Evolutionary conservation across 2,113 vertebrate genomes (phyloP).

Genomic region (Lycaon pictus): DNA sequence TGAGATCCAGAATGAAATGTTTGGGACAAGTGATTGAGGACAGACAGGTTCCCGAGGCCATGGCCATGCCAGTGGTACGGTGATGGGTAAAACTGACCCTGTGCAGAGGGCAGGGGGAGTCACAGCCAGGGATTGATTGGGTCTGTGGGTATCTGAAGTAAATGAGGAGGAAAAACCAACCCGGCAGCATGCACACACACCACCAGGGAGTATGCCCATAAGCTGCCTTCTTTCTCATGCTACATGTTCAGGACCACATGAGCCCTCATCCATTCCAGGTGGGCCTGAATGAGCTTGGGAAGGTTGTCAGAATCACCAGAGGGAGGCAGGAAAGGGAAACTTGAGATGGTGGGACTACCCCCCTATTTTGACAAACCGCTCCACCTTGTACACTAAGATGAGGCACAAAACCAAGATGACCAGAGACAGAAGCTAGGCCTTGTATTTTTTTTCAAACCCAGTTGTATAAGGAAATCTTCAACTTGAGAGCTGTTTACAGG

Average conservation of each 20-base stretch:
- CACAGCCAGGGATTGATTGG: background rate
- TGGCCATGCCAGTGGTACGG: background rate
- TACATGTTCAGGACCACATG: background rate
- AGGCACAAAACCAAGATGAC: constrained; percentile 4
- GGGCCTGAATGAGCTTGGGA: background rate
- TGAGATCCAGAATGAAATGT: background rate
- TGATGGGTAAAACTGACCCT: background rate
- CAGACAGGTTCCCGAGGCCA: background rate
- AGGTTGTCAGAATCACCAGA: background rate
- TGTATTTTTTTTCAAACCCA: background rate
- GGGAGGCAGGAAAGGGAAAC: background rate
- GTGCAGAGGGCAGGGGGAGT: background rate
- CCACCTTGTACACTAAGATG: background rate
- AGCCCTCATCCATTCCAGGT: background rate
- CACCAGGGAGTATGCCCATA: background rate
- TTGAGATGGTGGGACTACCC: too few relatives aligned
- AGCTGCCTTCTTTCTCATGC: background rate
- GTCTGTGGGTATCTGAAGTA: background rate
- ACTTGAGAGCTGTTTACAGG: background rate
- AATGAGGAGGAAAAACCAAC: background rate
- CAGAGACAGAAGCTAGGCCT: background rate
- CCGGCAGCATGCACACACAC: background rate
- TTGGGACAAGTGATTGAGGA: background rate
- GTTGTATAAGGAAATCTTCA: background rate
- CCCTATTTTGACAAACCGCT: background rate